Evolutionary conservation across 2,888 invertebrate genomes (phyloP).

Genomic region (Drosophila fungiperda): DNA sequence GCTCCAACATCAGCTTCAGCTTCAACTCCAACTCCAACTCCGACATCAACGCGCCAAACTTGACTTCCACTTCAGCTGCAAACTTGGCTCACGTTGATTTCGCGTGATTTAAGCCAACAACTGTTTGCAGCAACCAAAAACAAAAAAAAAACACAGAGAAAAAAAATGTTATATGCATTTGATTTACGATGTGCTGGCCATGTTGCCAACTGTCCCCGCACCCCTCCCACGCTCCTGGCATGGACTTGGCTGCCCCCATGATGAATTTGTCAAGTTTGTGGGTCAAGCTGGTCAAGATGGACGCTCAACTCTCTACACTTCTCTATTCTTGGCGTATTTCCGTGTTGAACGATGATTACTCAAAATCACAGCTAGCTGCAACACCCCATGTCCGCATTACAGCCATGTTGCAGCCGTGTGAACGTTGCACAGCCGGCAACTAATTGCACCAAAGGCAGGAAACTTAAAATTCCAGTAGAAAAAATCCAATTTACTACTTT

Average conservation of each 20-base stretch:
- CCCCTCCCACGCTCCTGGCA: slow-evolving; percentile 5
- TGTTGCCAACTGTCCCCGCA: slow-evolving; percentile 27
- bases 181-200: slow-evolving; percentile 73
- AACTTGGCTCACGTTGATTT: slow-evolving; percentile 51
- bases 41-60: slow-evolving; percentile 33
- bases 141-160: not conserved
- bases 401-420: slow-evolving; percentile 49
- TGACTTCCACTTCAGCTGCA: slow-evolving; percentile 1
- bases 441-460: slow-evolving; percentile 60
- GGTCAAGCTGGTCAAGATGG: slow-evolving; percentile 58
- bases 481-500: not conserved
- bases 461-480: not conserved
- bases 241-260: slow-evolving; percentile 51
- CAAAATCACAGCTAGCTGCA: slow-evolving; percentile 71
- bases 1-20: slow-evolving; percentile 26
- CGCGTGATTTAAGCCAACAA: slow-evolving; percentile 65
- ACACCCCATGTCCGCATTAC: slow-evolving; percentile 38
- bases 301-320: slow-evolving; percentile 13
- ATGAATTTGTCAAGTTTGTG: slow-evolving; percentile 80
- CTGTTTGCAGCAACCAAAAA: slow-evolving; percentile 32
- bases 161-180: slow-evolving; percentile 76
- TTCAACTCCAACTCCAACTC: slow-evolving; percentile 15
- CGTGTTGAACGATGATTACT: slow-evolving; percentile 77
- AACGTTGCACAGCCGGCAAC: slow-evolving; percentile 61
- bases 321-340: slow-evolving; percentile 62